Evolutionary conservation across 1,140 invertebrate genomes (phyloP).

Genomic region (Aporrectodea caliginosa): DNA sequence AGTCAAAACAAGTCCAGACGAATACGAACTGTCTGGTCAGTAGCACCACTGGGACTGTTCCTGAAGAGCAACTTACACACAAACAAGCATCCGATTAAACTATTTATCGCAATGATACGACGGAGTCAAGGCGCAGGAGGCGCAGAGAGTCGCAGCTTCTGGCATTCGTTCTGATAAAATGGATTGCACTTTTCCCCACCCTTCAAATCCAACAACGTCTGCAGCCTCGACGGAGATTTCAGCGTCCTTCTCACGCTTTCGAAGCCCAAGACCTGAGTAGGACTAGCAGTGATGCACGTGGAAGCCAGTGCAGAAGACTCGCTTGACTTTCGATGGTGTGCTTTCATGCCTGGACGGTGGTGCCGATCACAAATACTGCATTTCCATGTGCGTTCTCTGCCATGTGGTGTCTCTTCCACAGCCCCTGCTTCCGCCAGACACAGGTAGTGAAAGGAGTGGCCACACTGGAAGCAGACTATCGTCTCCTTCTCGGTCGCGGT

Average conservation of each 20-base stretch:
- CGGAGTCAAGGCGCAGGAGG: neutral
- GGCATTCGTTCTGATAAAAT: neutral
- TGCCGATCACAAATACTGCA: slow-evolving; percentile 48
- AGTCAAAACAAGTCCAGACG: too few species aligned
- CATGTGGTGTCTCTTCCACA: slow-evolving; percentile 44
- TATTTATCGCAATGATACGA: too few species aligned
- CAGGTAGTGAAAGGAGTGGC: slow-evolving; percentile 48
- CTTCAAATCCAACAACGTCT: neutral
- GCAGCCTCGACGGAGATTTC: neutral
- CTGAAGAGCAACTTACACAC: too few species aligned
- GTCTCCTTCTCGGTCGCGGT: slow-evolving; percentile 36
- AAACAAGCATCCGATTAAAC: too few species aligned
- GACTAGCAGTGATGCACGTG: neutral
- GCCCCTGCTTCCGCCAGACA: slow-evolving; percentile 49
- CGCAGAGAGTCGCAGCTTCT: neutral
- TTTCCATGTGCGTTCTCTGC: slow-evolving; percentile 44
- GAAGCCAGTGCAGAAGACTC: neutral
- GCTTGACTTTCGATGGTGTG: slow-evolving; percentile 27
- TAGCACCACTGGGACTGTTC: too few species aligned
- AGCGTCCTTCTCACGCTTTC: neutral
- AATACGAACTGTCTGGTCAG: too few species aligned
- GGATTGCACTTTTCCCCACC: neutral
- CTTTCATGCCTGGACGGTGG: neutral
- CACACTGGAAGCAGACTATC: slow-evolving; percentile 54
- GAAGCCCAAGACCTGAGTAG: neutral